phyloP scores from a whole-genome alignment of 2,113 vertebrate species.

The Arothron firmamentum region DNA sequence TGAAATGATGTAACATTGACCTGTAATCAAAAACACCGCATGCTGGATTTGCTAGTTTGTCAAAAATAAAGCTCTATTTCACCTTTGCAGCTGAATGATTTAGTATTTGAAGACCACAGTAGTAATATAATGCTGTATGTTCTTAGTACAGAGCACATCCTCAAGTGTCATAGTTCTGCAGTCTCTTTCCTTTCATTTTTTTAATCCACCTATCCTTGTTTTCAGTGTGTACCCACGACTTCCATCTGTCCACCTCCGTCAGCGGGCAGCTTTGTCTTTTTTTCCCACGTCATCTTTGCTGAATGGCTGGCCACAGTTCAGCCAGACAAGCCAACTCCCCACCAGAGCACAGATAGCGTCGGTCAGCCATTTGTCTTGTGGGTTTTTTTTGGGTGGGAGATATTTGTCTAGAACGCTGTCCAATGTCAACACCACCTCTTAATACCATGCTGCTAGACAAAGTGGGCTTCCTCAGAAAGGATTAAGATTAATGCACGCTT shows the following conservation, averaged over 20 bases:
- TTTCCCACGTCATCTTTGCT: slow-evolving; percentile 56
- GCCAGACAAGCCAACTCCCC: slow-evolving; percentile 44
- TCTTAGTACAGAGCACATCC: not conserved
- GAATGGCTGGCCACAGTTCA: slow-evolving; percentile 45
- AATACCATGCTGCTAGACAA: slow-evolving; percentile 62
- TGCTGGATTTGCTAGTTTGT: slow-evolving; percentile 61
- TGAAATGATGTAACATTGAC: slow-evolving; percentile 80
- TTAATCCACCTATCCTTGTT: not conserved
- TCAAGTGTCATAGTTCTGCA: not conserved
- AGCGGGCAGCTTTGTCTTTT: slow-evolving; percentile 20
- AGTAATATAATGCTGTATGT: not conserved
- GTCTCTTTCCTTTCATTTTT: slow-evolving; percentile 7
- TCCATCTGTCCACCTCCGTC: slow-evolving; percentile 31
- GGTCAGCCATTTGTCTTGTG: slow-evolving; percentile 72
- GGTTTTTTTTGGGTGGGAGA: slow-evolving; percentile 58
- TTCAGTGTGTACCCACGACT: slow-evolving; percentile 17
- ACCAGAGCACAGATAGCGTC: slow-evolving; percentile 56
- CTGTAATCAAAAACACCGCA: slow-evolving; percentile 82
- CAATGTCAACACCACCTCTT: slow-evolving; percentile 73
- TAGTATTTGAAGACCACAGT: no score
- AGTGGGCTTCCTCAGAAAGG: slow-evolving; percentile 65
- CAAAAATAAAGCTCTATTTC: slow-evolving; percentile 7
- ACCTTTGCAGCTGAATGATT: not conserved
- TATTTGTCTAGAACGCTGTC: slow-evolving; percentile 70
- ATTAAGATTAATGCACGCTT: slow-evolving; percentile 52